Conservation (phyloP, 2,888 invertebrate species). For the Dolomedes plantarius region DNA sequence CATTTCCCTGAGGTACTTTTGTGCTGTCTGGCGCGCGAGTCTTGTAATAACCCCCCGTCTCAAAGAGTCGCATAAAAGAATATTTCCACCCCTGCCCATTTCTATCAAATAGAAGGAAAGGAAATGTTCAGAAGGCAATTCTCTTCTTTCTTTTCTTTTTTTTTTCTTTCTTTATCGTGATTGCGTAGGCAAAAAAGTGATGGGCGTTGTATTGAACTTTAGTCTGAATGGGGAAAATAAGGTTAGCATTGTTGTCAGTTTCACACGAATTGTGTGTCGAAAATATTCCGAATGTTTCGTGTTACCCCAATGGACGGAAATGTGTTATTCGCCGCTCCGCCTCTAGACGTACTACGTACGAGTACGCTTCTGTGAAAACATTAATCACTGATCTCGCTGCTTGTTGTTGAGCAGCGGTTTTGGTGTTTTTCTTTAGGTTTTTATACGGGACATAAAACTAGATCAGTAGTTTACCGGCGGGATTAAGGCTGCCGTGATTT, state of each 20-base stretch:
- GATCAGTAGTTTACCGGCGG: too few relatives aligned
- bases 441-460: too few relatives aligned
- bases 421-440: too few relatives aligned
- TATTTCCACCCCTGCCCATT: constrained; percentile 22
- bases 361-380: too few relatives aligned
- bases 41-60: constrained; percentile 2
- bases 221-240: background rate
- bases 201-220: background rate
- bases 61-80: constrained; percentile 6
- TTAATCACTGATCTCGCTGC: too few relatives aligned
- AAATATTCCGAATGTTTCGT: background rate
- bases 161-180: background rate
- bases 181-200: background rate
- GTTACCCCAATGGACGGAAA: too few relatives aligned
- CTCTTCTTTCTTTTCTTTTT: background rate
- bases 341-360: too few relatives aligned
- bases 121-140: background rate
- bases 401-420: too few relatives aligned
- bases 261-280: background rate
- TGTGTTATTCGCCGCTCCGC: too few relatives aligned
- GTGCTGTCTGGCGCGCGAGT: background rate
- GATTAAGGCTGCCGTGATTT: too few relatives aligned
- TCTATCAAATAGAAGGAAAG: background rate
- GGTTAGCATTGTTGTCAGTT: background rate
- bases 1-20: background rate